These are phyloP conservation scores for Gnatocerus cornutus DNA, from an alignment of 2,888 invertebrate species.

Conservation along the genomic window DNA sequence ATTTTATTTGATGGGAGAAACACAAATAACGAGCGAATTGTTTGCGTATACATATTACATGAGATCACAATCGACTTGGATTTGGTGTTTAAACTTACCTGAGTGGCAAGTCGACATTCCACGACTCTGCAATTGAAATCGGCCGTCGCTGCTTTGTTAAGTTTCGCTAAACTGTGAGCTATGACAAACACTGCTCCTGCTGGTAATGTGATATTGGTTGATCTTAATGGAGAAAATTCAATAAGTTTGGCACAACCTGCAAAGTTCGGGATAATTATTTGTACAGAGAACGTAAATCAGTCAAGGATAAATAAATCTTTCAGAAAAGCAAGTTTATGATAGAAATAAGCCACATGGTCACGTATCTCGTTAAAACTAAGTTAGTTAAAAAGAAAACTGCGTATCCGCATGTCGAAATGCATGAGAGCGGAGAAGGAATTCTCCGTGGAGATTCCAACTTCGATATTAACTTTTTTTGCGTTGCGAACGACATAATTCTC, in stretches of 20 bases:
- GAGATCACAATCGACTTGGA: neutral
- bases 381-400: constrained; percentile 20
- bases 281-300: neutral
- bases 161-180: constrained; percentile 89
- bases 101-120: constrained; percentile 94
- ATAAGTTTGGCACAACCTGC: constrained; percentile 91
- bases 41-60: constrained; percentile 18
- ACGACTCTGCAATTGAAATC: constrained; percentile 95
- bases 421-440: constrained; percentile 16
- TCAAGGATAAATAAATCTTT: neutral
- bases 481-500: neutral
- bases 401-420: constrained; percentile 21
- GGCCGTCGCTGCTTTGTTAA: constrained; percentile 95
- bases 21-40: constrained; percentile 4
- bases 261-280: constrained; percentile 50
- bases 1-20: constrained; percentile 1
- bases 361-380: constrained; percentile 32
- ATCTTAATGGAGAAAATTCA: constrained; percentile 91
- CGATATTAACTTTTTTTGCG: constrained; percentile 20
- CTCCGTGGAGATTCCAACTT: constrained; percentile 7
- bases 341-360: constrained; percentile 14
- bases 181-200: constrained; percentile 91
- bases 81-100: constrained; percentile 73
- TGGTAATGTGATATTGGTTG: constrained; percentile 87
- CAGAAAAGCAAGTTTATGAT: neutral